Percentiles rank a stretch among this genome's conserved stretches.
Conservation (phyloP, 2,888 invertebrate species). For the Agonopterix subpropinquella region DNA sequence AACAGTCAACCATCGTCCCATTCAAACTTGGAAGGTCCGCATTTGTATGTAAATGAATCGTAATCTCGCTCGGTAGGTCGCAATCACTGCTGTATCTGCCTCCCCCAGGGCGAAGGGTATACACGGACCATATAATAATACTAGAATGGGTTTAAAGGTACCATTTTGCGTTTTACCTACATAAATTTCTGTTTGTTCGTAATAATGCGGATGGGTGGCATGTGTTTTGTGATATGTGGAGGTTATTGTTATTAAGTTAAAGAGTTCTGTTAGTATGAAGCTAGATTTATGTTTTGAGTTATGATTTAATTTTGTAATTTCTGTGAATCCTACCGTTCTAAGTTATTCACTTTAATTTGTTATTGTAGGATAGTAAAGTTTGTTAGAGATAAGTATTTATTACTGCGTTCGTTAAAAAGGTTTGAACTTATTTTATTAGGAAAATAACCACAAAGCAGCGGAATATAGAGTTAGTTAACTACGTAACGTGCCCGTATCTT, state of each 20-base stretch:
- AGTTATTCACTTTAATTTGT: too few relatives aligned
- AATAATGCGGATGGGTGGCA: not conserved
- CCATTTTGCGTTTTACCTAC: constrained; percentile 16
- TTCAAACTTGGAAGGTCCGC: constrained; percentile 60
- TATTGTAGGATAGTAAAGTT: too few relatives aligned
- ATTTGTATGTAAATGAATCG: constrained; percentile 71
- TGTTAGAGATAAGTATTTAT: too few relatives aligned
- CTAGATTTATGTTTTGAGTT: not conserved
- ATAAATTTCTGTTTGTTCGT: constrained; percentile 1
- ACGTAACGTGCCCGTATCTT: too few relatives aligned
- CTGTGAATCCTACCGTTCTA: too few relatives aligned
- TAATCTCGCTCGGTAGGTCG: constrained; percentile 53
- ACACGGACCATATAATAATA: constrained; percentile 23
- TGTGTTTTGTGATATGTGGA: not conserved
- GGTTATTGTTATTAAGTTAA: too few relatives aligned
- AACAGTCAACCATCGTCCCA: constrained; percentile 52
- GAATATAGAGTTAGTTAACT: too few relatives aligned
- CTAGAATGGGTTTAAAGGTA: constrained; percentile 27
- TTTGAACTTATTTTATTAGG: too few relatives aligned
- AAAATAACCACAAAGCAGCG: too few relatives aligned
- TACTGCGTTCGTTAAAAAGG: too few relatives aligned
- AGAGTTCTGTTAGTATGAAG: not conserved
- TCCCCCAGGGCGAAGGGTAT: constrained; percentile 21
- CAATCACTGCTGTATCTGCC: constrained; percentile 50
- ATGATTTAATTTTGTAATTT: too few relatives aligned